Percentiles rank a stretch among this genome's conserved stretches.
Evolutionary conservation across 2,113 vertebrate genomes (phyloP).

Genomic region (Siniperca knerii): DNA sequence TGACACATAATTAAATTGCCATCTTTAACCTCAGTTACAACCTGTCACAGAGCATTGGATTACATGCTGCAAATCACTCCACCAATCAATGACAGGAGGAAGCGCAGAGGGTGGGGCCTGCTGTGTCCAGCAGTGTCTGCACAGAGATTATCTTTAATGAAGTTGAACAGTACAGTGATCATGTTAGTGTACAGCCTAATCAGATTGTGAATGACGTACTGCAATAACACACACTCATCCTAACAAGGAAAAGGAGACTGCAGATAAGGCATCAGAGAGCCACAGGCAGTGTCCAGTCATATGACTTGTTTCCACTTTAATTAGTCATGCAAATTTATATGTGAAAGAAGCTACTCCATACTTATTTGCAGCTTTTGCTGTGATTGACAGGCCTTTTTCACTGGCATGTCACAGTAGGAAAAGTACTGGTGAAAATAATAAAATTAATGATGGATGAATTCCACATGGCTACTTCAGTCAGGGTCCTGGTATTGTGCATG

Average conservation of each 20-base stretch:
- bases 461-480: not conserved
- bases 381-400: not conserved
- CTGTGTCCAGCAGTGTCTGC: slow-evolving; percentile 14
- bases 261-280: slow-evolving; percentile 34
- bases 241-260: not conserved
- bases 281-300: not conserved
- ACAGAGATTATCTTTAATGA: slow-evolving; percentile 71
- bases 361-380: not conserved
- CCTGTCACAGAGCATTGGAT: slow-evolving; percentile 77
- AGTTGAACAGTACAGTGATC: slow-evolving; percentile 74
- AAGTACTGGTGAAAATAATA: not conserved
- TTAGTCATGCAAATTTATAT: not conserved
- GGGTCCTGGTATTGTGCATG: not conserved
- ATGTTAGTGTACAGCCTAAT: slow-evolving; percentile 67
- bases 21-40: slow-evolving; percentile 85
- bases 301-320: slow-evolving; percentile 7
- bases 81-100: slow-evolving; percentile 69
- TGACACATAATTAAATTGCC: slow-evolving; percentile 86
- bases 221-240: slow-evolving; percentile 25
- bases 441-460: not conserved
- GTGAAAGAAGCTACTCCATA: not conserved
- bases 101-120: slow-evolving; percentile 34
- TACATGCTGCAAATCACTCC: slow-evolving; percentile 79
- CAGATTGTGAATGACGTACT: slow-evolving; percentile 44
- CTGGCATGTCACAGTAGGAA: not conserved